These are phyloP conservation scores for Antedon mediterranea DNA, from an alignment of 53 echinoderm and acorn worm genomes.

Conservation along the genomic window DNA sequence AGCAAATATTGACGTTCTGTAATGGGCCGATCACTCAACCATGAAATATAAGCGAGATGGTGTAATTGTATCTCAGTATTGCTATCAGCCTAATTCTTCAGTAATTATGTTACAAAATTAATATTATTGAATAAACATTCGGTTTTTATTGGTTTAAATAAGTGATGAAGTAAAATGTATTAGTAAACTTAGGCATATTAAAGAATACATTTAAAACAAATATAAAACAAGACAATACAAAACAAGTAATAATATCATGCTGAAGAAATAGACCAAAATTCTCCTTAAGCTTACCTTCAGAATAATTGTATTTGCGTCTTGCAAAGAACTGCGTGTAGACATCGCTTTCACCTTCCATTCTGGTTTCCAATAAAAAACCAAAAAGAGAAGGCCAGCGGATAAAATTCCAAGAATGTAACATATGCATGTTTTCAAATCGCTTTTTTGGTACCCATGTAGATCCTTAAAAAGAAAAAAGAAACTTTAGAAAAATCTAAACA, in stretches of 20 bases:
- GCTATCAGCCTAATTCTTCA: too few species aligned
- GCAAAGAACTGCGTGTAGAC: conserved; percentile 31
- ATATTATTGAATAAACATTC: too few species aligned
- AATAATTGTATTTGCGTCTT: conserved; percentile 29
- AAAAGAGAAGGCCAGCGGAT: conserved; percentile 24
- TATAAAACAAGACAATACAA: too few species aligned
- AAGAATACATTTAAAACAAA: too few species aligned
- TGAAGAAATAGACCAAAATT: too few species aligned
- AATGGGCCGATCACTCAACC: background rate
- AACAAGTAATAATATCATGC: too few species aligned
- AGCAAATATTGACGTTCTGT: background rate
- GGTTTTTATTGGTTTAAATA: too few species aligned
- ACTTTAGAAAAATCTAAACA: too few species aligned
- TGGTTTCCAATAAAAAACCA: conserved; percentile 39
- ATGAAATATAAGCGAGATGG: background rate
- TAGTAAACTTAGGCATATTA: too few species aligned
- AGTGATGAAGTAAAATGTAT: too few species aligned
- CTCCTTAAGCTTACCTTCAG: too few species aligned
- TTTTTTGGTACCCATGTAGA: conserved; percentile 30
- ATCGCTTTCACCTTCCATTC: conserved; percentile 29
- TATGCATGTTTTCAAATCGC: conserved; percentile 12
- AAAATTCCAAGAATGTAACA: conserved; percentile 32
- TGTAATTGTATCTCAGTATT: background rate
- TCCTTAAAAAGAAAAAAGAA: conserved; percentile 23
- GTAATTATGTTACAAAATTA: too few species aligned